These are phyloP conservation scores for Chlorodrepanis virens DNA, from an alignment of 2,113 vertebrate species.

Conservation along the genomic window DNA sequence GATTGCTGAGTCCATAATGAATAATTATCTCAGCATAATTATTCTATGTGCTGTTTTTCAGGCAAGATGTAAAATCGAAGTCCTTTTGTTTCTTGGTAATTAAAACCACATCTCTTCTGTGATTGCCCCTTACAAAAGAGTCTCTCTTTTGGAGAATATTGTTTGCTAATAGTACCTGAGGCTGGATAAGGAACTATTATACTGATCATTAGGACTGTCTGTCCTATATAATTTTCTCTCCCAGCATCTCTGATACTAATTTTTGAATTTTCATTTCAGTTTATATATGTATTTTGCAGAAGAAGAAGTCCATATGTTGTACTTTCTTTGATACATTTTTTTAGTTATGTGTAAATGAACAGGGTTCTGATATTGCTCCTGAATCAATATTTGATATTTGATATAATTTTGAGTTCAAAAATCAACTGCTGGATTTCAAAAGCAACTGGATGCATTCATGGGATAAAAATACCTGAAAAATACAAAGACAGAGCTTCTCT, in stretches of 20 bases:
- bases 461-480: not conserved
- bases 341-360: not conserved
- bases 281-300: not conserved
- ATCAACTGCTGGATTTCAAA: not conserved
- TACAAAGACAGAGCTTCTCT: not conserved
- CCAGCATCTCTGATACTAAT: not conserved
- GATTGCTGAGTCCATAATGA: slow-evolving; percentile 45
- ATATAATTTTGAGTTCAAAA: not conserved
- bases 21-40: slow-evolving; percentile 47
- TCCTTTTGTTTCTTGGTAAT: slow-evolving; percentile 19
- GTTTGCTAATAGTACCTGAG: not conserved
- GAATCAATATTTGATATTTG: not conserved
- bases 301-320: not conserved
- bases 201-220: not conserved
- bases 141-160: not conserved
- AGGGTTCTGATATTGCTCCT: not conserved
- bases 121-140: not conserved
- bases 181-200: not conserved
- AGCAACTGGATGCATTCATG: not conserved
- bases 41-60: slow-evolving; percentile 23
- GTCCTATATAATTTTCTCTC: not conserved
- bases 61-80: slow-evolving; percentile 14
- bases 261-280: slow-evolving; percentile 3
- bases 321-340: not conserved
- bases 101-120: not conserved